phyloP scores from a whole-genome alignment of 2,113 vertebrate genomes.

The Bufo bufo region DNA sequence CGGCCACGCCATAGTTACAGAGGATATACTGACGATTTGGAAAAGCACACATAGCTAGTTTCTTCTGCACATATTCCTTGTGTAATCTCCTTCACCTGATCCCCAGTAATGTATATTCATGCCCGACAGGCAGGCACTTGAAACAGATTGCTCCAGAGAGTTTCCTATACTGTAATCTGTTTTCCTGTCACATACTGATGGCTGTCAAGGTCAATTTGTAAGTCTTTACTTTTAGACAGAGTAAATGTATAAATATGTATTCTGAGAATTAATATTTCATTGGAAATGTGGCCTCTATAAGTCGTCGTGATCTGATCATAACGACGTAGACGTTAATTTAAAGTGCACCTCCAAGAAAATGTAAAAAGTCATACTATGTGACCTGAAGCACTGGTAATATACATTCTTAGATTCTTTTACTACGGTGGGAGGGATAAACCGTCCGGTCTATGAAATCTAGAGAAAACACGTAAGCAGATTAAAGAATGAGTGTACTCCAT shows the following conservation, averaged over 20 bases:
- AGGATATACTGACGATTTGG: neutral
- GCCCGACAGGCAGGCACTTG: neutral
- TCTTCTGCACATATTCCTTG: neutral
- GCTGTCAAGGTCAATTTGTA: constrained; percentile 44
- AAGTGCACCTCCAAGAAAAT: neutral
- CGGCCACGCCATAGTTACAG: neutral
- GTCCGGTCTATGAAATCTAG: neutral
- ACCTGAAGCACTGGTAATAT: neutral
- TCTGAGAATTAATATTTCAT: neutral
- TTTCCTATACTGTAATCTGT: constrained; percentile 17
- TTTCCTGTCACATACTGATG: constrained; percentile 22
- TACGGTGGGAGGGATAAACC: neutral
- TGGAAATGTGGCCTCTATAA: neutral
- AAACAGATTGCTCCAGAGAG: constrained; percentile 14
- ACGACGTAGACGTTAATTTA: neutral
- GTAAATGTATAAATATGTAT: constrained; percentile 12
- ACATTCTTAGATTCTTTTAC: neutral
- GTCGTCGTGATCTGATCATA: neutral
- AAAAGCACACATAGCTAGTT: neutral
- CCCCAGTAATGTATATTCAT: constrained; percentile 8
- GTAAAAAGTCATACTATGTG: neutral
- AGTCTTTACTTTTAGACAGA: neutral
- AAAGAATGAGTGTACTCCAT: too few relatives aligned
- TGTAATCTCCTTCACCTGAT: constrained; percentile 31
- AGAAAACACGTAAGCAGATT: neutral